phyloP scores from a whole-genome alignment of 2,888 invertebrate genomes.

The Xiphydria camelus region DNA sequence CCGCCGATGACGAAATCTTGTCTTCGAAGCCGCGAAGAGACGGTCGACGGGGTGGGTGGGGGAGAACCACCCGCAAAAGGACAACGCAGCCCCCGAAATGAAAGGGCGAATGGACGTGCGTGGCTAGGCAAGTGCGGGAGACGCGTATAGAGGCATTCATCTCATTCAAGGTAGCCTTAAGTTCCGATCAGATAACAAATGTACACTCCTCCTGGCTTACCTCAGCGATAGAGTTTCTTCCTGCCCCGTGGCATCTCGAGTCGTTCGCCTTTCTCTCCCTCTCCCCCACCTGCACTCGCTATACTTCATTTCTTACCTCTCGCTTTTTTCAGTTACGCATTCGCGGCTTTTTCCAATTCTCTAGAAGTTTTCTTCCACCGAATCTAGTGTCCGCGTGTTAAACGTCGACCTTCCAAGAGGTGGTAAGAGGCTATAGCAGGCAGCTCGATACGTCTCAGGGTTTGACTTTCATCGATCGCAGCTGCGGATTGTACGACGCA shows the following conservation, averaged over 20 bases:
- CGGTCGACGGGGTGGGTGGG: too few species aligned
- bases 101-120: constrained; percentile 54
- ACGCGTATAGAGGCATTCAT: constrained; percentile 57
- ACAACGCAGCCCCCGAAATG: constrained; percentile 50
- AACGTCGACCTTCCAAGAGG: too few species aligned
- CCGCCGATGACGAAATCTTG: too few species aligned
- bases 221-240: constrained; percentile 12
- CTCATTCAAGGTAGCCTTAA: constrained; percentile 56
- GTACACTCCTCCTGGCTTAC: constrained; percentile 44
- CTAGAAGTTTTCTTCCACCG: too few species aligned
- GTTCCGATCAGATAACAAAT: constrained; percentile 56
- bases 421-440: too few species aligned
- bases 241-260: constrained; percentile 20
- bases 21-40: too few species aligned
- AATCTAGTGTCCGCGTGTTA: too few species aligned
- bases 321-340: too few species aligned
- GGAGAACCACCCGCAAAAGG: constrained; percentile 54
- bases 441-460: too few species aligned
- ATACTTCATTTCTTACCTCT: constrained; percentile 6
- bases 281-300: constrained; percentile 11
- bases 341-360: too few species aligned
- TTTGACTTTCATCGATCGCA: too few species aligned
- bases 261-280: constrained; percentile 7
- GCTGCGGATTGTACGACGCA: too few species aligned
- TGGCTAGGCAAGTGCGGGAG: constrained; percentile 56